Evolutionary conservation across 2,888 invertebrate species (phyloP), one percentile per base, ranked within the genome.

Genomic region (Chirona hameri): DNA sequence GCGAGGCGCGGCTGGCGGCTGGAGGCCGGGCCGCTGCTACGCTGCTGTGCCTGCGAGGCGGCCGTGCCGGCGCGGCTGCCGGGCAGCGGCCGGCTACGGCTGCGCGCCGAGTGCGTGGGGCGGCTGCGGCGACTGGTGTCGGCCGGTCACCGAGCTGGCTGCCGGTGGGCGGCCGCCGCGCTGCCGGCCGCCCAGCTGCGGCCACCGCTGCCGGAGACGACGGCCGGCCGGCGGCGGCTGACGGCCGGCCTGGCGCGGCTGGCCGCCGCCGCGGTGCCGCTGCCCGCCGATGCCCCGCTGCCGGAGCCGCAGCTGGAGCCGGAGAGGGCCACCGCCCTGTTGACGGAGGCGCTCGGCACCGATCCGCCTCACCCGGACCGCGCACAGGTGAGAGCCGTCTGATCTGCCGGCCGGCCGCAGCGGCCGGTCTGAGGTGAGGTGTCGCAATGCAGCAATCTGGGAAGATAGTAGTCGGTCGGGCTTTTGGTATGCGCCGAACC

Each of bases 1-100:
- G 76, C 76, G 46, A 39, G 76, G 39, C 76, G 76, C 39, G 76
- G 76, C 76, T 76, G 76, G 76, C 76, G 15, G 46, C 76, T 76
- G 76, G 76, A 76, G 76, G 21, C 39, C 18, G 76, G 76, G 10
- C 76, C 24, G 24, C 76, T 18, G 39, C 76, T 76, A 24, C 76
- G 76, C 76, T 76, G 76, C 76, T 7, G 10, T 46, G 46, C 76
- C 39, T 76, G 76, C 46, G 39, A 24, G 76, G 76, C 76, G 76
- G 39, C 46, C 27, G 46, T 76, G 76, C 5, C 39, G 10, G 76
- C 76, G 76, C 76, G 46, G 3, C 76, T 76, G 76, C 76, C 76
- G 18, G 10, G 24, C 39, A 18, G 21, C 39, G 39, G 76, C 24
- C 46, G 24, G 24, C 27, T 5, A 9, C 39, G 76, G 9, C 76